Evolutionary conservation across 2,888 invertebrate genomes (phyloP), one percentile per base, ranked within the genome.

Genomic region (Anthrax anthrax): DNA sequence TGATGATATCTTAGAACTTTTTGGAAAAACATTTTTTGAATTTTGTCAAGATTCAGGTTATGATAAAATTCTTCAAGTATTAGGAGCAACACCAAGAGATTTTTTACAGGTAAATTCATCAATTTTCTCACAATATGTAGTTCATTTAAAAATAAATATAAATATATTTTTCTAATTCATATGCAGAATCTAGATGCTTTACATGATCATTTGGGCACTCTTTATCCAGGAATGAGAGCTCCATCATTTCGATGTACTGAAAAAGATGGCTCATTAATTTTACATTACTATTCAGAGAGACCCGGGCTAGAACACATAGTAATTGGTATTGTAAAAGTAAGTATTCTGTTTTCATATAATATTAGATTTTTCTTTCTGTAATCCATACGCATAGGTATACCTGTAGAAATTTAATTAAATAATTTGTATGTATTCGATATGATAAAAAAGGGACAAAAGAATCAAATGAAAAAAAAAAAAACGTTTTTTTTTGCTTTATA

Each of bases 21-120:
- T 95, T 60, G 95, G 95, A 1, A 88, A 87, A 62, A 92, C 89
- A 57, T 95, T 95, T 70, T 94, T 94, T 62, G 92, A 94, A 66
- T 91, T 94, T 61, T 95, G 94, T 59, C 90, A 94, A 65, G 91
- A 92, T 64, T 92, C 91, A 3, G 94, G 95, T n/a, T 95, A 94
- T 61, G 94, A 94, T 62, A 90, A 91, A 67, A 94, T 94, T 52
- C 73, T 96, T 34, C 88, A 91, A 70, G 92, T 94, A 8, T 72
- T 95, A 5, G 95, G 95, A 39, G 92, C 94, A 18, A 94, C 92
- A 18, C 91, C 94, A 0, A 73, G 91, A 51, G 95, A 96, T 69
- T 97, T 97, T 68, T 72, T 96, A 55, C 90, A 90, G 80, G 90
- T 86, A 50, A 49, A 37, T 16, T 32, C 14, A 37, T 6, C 8